These are phyloP conservation scores for Corticium candelabrum DNA, from an alignment of 37 sponge, comb jelly and placozoan species.

Conservation along the genomic window DNA sequence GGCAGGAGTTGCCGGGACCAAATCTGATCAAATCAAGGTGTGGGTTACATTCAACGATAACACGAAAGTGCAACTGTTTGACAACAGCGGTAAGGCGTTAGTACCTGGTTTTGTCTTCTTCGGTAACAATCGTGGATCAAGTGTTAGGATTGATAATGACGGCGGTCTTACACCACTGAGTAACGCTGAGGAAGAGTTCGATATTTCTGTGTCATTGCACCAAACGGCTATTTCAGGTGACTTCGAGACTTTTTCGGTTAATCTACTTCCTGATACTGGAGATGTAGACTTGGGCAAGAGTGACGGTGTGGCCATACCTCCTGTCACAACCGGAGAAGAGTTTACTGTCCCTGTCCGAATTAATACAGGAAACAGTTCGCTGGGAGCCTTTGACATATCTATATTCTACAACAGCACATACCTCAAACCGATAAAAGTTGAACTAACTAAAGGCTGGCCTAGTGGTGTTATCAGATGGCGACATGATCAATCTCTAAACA, in stretches of 20 bases:
- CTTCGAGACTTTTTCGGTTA: no score
- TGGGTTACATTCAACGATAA: constrained; percentile 24
- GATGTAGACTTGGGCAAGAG: background rate
- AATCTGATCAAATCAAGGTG: constrained; percentile 20
- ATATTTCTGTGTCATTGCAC: no score
- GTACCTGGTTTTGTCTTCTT: no score
- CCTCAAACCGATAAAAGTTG: background rate
- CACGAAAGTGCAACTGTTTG: no score
- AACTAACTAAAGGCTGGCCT: background rate
- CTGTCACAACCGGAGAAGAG: no score
- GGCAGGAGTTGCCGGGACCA: constrained; percentile 7
- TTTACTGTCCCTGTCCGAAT: background rate
- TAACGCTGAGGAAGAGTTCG: no score
- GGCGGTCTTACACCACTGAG: no score
- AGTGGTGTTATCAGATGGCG: background rate
- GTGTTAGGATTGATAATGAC: no score
- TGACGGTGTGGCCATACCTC: background rate
- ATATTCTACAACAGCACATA: background rate
- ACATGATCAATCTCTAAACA: background rate
- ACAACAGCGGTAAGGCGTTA: no score
- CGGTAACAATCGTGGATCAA: no score
- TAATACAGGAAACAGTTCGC: background rate
- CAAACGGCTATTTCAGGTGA: no score
- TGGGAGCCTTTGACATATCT: background rate
- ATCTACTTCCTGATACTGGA: background rate